Percentiles rank a stretch among this genome's conserved stretches.
phyloP scores from a whole-genome alignment of 2,888 invertebrate genomes.

The Dyspetes luteomarginatus region DNA sequence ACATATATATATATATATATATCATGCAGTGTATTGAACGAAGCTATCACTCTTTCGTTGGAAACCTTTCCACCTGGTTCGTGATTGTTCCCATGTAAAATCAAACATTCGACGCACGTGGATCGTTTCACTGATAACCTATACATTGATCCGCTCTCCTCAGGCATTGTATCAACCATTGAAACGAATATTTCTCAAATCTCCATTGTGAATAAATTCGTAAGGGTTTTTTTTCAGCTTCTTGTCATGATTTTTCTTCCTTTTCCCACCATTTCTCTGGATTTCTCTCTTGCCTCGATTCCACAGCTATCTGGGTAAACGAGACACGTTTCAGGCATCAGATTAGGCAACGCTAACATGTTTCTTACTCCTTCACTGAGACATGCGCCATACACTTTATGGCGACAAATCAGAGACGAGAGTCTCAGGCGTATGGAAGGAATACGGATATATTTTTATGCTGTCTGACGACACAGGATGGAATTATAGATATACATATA shows the following conservation, averaged over 20 bases:
- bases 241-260: constrained; percentile 29
- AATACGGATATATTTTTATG: constrained; percentile 49
- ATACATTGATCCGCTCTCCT: constrained; percentile 67
- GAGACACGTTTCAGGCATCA: constrained; percentile 69
- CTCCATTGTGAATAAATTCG: constrained; percentile 62
- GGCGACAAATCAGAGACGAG: constrained; percentile 63
- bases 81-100: constrained; percentile 49
- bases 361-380: constrained; percentile 65
- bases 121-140: constrained; percentile 74
- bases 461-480: background rate
- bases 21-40: constrained; percentile 18
- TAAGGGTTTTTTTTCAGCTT: constrained; percentile 51
- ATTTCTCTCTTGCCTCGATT: constrained; percentile 13
- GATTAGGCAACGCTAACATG: constrained; percentile 67
- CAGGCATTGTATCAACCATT: constrained; percentile 76
- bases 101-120: constrained; percentile 73
- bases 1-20: background rate
- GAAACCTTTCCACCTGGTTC: constrained; percentile 31
- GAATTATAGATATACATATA: constrained; percentile 13
- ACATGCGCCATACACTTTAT: constrained; percentile 60
- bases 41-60: constrained; percentile 39
- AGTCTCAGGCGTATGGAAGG: constrained; percentile 54
- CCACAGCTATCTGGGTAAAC: constrained; percentile 25
- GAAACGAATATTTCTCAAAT: constrained; percentile 78
- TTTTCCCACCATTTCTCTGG: constrained; percentile 11